A percentile compares a stretch with the other conserved stretches of the same genome.
Evolutionary conservation across 2,797 vertebrate genomes (phyloP).

Genomic region (Emydoidea blandingii): DNA sequence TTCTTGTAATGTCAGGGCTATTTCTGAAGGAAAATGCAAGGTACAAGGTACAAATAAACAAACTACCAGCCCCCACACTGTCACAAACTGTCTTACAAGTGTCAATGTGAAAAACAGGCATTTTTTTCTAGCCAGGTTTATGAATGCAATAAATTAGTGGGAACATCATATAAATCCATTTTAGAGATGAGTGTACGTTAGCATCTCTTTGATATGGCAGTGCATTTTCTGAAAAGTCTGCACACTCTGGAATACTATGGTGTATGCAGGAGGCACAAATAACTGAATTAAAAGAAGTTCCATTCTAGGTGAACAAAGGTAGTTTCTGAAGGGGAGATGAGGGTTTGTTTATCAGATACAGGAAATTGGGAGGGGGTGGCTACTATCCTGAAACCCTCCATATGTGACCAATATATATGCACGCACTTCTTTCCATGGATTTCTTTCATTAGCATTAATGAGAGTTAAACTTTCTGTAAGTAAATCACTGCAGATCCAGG

Average conservation of each 20-base stretch:
- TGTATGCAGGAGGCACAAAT: not conserved
- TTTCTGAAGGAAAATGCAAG: slow-evolving; percentile 55
- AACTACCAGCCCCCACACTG: not conserved
- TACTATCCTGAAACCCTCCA: not conserved
- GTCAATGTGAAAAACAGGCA: slow-evolving; percentile 9
- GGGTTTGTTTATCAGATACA: not conserved
- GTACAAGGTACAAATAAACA: slow-evolving; percentile 53
- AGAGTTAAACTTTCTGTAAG: slow-evolving; percentile 68
- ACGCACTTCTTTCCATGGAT: slow-evolving; percentile 20
- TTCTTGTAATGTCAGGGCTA: slow-evolving; percentile 56
- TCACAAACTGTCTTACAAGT: slow-evolving; percentile 34
- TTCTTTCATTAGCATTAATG: slow-evolving; percentile 51
- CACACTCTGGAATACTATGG: not conserved
- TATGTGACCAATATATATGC: not conserved
- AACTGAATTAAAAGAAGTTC: not conserved
- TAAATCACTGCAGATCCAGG: slow-evolving; percentile 55
- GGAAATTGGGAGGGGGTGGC: not conserved
- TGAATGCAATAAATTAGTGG: slow-evolving; percentile 25
- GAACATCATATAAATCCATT: slow-evolving; percentile 23
- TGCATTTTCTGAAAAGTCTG: not conserved
- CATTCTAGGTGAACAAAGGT: not conserved
- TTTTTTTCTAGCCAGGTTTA: slow-evolving; percentile 45
- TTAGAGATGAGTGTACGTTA: fast-evolving
- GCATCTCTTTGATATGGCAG: not conserved
- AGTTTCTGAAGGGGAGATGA: not conserved